Evolutionary conservation across 2,888 invertebrate genomes (phyloP), one percentile per base, ranked within the genome.

Genomic region (Cryptus armator): DNA sequence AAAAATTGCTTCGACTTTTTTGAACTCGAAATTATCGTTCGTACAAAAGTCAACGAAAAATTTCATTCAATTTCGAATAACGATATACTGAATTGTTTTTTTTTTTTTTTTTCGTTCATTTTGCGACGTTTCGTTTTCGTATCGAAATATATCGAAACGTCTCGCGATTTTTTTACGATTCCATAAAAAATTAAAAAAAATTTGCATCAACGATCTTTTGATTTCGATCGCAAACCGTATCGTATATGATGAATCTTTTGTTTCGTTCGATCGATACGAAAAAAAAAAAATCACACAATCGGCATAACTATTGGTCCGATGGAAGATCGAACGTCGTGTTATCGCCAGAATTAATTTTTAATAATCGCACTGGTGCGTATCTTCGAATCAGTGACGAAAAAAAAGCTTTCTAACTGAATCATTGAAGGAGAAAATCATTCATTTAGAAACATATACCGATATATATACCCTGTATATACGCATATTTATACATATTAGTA

Each of bases 401-500:
- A 37, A n/a, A 46, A 53, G 71, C 51, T 62, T 72, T 77, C 66
- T 44, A 64, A 76, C 56, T 59, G 81, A 80, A 77, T 24, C 71
- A 76, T 66, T 67, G 44, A 72, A 56, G 37, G 56, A 75, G 29
- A 77, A 70, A 48, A 59, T 80, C 16, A 46, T 83, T 81, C 64
- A 37, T 77, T 82, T 66, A 46, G 77, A 68, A 81, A 79, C 74
- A 64, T 85, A 37, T 81, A 74, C 75, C 59, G 71, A 86, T 24
- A 24, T 68, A 56, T 14, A 77, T 78, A 84, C 62, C 43, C 71
- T 87, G 86, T 87, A 87, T 48, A 86, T 85, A 86, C 32, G 70
- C 76, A 71, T 87, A 86, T 87, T 83, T 86, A 86, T 86, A 86
- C 71, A 83, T 81, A 85, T 83, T 82, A 78, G 53, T 72, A 80